phyloP scores from a whole-genome alignment of 2,797 vertebrate genomes.

The Spheniscus humboldti region DNA sequence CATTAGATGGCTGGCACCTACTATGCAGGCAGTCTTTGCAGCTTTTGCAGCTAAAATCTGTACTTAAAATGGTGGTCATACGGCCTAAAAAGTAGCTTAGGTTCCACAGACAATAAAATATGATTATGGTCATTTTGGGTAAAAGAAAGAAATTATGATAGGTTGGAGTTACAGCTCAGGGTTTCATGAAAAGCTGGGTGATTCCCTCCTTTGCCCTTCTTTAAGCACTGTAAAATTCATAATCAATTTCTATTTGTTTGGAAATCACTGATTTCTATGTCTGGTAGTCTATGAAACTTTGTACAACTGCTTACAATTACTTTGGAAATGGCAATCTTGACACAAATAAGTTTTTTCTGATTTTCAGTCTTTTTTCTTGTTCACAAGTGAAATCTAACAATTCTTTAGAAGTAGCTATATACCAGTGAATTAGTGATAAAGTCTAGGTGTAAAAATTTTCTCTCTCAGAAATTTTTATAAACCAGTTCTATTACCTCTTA shows the following conservation, averaged over 20 bases:
- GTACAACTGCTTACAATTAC: not conserved
- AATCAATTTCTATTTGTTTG: not conserved
- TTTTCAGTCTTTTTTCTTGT: not conserved
- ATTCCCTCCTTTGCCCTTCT: not conserved
- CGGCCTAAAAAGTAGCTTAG: not conserved
- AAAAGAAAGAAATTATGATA: not conserved
- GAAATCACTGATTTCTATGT: not conserved
- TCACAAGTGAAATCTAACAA: not conserved
- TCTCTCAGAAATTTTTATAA: slow-evolving; percentile 17
- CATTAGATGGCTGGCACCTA: not conserved
- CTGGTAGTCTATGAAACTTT: not conserved
- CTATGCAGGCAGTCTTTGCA: not conserved
- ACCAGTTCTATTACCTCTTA: not conserved
- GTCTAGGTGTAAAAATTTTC: not conserved
- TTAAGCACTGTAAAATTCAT: not conserved
- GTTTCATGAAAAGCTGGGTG: not conserved
- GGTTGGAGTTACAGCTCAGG: not conserved
- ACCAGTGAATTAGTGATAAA: not conserved
- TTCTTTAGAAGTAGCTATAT: not conserved
- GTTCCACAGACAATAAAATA: not conserved
- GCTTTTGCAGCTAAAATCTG: not conserved
- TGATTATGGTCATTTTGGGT: not conserved
- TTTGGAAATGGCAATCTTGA: not conserved
- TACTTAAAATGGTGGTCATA: not conserved
- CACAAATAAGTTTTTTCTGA: not conserved